Conservation (phyloP, 2,888 invertebrate genomes). For the Dorcus hopei region DNA sequence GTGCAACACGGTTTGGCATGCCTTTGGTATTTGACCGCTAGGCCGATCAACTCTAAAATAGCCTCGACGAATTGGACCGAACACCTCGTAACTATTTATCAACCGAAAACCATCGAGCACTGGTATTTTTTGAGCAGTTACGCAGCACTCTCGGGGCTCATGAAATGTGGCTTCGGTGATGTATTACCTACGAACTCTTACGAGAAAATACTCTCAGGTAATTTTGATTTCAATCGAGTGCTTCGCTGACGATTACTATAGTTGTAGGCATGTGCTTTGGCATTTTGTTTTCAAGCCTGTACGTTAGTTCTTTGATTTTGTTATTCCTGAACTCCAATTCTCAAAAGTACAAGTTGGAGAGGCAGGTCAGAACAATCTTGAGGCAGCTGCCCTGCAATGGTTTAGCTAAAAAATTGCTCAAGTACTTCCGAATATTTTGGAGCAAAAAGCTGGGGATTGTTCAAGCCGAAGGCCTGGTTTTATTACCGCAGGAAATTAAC, state of each 20-base stretch:
- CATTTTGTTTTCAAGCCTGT: constrained; percentile 6
- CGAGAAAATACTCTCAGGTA: constrained; percentile 22
- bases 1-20: constrained; percentile 6
- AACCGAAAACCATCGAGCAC: not conserved
- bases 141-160: constrained; percentile 5
- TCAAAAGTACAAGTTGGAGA: constrained; percentile 38
- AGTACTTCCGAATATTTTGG: constrained; percentile 56
- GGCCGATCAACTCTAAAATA: not conserved
- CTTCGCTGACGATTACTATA: constrained; percentile 25
- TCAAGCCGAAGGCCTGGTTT: constrained; percentile 47
- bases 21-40: constrained; percentile 1
- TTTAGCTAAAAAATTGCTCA: constrained; percentile 49
- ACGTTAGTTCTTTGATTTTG: constrained; percentile 9
- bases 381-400: constrained; percentile 51
- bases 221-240: not conserved
- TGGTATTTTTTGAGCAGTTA: constrained; percentile 11
- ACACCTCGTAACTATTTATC: not conserved
- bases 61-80: constrained; percentile 1
- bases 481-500: constrained; percentile 52
- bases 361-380: constrained; percentile 50
- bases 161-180: constrained; percentile 16
- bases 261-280: constrained; percentile 50
- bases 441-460: constrained; percentile 54
- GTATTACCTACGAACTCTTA: not conserved
- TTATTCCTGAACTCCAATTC: constrained; percentile 4